These are phyloP conservation scores for Digitonthophagus gazella DNA, from an alignment of 2,888 invertebrate species.

Conservation along the genomic window DNA sequence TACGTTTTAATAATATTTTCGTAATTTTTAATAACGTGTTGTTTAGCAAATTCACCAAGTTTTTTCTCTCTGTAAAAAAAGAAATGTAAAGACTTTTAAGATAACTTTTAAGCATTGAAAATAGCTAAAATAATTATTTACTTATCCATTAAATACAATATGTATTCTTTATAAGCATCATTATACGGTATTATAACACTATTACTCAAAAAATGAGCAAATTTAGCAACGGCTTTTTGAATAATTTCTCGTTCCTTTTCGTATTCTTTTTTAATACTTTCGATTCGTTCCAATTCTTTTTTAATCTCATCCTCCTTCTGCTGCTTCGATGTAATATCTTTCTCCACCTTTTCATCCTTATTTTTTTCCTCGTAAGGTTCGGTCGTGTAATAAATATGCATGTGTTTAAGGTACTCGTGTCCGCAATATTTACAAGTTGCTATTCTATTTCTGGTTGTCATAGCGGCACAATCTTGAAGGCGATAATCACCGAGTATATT, in stretches of 20 bases:
- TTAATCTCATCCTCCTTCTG: conserved; percentile 1
- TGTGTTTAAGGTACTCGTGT: conserved; percentile 41
- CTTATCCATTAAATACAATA: conserved; percentile 43
- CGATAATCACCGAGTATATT: conserved; percentile 43
- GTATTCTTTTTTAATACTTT: conserved; percentile 21
- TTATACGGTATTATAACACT: conserved; percentile 44
- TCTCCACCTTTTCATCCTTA: conserved; percentile 32
- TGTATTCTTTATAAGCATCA: conserved; percentile 43
- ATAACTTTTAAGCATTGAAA: too few species aligned
- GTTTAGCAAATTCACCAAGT: too few species aligned
- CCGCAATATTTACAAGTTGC: conserved; percentile 40
- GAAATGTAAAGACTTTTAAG: too few species aligned
- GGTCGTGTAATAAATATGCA: conserved; percentile 46
- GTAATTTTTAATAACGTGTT: too few species aligned
- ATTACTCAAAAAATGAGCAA: conserved; percentile 43
- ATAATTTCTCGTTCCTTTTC: conserved; percentile 40
- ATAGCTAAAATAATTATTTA: too few species aligned
- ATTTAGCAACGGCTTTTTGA: conserved; percentile 40
- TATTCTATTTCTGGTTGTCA: conserved; percentile 30
- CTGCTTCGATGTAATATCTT: conserved; percentile 13
- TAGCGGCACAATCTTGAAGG: conserved; percentile 41
- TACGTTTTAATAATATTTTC: too few species aligned
- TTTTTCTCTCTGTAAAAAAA: too few species aligned
- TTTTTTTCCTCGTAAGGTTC: conserved; percentile 37
- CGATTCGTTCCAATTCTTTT: background rate